These are phyloP conservation scores for Arenaria interpres DNA, from an alignment of 2,113 vertebrate genomes.

Conservation along the genomic window DNA sequence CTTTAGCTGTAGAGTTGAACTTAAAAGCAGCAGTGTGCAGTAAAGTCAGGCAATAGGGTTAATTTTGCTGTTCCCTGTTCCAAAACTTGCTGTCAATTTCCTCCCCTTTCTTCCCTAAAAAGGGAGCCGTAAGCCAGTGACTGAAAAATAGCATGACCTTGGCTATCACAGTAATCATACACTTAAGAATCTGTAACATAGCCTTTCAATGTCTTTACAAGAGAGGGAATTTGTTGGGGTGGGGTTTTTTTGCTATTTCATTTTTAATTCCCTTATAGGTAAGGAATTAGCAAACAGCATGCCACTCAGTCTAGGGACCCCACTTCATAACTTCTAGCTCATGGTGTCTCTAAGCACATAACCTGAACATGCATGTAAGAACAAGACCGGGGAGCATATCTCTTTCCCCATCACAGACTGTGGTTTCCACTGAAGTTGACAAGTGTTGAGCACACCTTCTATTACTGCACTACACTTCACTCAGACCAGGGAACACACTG, in stretches of 20 bases:
- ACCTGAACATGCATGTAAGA: neutral
- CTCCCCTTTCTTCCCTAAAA: neutral
- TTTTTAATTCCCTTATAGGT: neutral
- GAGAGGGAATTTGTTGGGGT: neutral
- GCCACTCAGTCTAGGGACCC: neutral
- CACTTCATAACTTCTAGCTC: neutral
- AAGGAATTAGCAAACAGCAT: neutral
- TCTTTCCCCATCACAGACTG: neutral
- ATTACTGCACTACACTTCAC: no score
- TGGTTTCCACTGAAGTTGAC: neutral
- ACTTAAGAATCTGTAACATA: neutral
- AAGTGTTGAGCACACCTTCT: neutral
- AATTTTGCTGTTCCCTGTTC: neutral
- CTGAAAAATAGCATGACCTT: neutral
- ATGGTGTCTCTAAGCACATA: neutral
- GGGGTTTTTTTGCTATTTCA: neutral
- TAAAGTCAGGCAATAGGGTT: neutral
- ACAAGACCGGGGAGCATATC: fast-evolving
- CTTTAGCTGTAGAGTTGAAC: neutral
- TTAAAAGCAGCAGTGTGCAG: neutral
- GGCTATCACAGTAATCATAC: neutral
- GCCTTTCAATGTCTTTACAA: neutral
- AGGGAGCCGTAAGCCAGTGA: neutral
- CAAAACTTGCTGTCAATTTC: neutral
- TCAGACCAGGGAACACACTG: neutral